phyloP scores from a whole-genome alignment of 2,797 vertebrate species.

The Mycteria americana region DNA sequence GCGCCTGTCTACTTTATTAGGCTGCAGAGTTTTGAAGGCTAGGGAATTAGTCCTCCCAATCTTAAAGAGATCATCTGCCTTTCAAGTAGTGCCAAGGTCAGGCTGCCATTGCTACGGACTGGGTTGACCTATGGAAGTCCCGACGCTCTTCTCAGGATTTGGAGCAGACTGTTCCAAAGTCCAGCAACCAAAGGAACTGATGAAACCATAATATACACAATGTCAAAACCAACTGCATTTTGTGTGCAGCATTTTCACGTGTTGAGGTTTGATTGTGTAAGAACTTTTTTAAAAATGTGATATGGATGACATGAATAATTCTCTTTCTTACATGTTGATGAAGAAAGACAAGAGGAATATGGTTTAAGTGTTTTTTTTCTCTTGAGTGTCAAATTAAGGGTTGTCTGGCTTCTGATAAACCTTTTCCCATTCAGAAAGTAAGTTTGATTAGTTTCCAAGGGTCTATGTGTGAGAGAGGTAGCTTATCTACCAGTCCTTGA shows the following conservation, averaged over 20 bases:
- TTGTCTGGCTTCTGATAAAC: not conserved
- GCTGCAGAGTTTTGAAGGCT: not conserved
- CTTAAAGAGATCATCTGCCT: not conserved
- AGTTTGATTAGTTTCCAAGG: not conserved
- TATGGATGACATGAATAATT: not conserved
- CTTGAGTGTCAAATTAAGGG: not conserved
- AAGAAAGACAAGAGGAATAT: not conserved
- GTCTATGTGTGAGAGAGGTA: not conserved
- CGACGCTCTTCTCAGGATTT: not conserved
- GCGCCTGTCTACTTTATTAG: not conserved
- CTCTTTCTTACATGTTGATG: not conserved
- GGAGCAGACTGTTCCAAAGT: not conserved
- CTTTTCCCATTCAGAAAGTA: not conserved
- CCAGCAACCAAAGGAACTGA: not conserved
- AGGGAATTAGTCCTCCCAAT: not conserved
- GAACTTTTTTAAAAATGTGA: not conserved
- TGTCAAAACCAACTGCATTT: not conserved
- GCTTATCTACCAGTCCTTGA: not conserved
- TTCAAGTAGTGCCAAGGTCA: slow-evolving; percentile 12
- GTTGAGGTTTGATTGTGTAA: not conserved
- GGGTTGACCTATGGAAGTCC: not conserved
- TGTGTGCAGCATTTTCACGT: not conserved
- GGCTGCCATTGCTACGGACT: not conserved
- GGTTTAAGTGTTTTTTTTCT: not conserved
- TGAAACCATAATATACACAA: not conserved